phyloP scores from a whole-genome alignment of 2,888 invertebrate genomes.

The Caenorhabditis macrosperma region DNA sequence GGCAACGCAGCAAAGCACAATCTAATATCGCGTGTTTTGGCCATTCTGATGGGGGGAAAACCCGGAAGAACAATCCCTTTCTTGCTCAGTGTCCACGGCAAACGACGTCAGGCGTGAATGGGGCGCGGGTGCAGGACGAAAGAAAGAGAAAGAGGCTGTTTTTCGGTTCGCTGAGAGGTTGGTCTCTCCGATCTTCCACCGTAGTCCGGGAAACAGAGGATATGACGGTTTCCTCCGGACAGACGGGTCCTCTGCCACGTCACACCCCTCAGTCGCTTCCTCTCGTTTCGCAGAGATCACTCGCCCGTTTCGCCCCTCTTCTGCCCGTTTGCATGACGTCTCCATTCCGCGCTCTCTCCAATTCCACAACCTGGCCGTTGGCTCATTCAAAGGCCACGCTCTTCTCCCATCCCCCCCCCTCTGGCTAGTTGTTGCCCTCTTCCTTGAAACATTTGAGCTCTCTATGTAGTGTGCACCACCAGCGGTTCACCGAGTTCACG shows the following conservation, averaged over 20 bases:
- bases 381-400: neutral
- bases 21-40: neutral
- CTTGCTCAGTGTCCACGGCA: neutral
- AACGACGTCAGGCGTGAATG: neutral
- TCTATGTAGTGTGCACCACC: neutral
- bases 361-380: slow-evolving; percentile 5
- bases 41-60: neutral
- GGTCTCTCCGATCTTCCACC: neutral
- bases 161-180: neutral
- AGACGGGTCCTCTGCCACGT: no score
- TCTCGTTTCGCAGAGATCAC: slow-evolving; percentile 4
- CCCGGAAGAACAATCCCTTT: neutral
- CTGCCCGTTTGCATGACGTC: neutral
- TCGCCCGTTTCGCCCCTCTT: neutral
- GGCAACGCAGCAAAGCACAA: neutral
- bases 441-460: slow-evolving; percentile 6
- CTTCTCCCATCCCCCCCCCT: neutral
- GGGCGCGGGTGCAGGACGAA: no score
- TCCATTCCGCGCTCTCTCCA: neutral
- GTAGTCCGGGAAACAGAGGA: no score
- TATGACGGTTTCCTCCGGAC: no score
- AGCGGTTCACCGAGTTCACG: slow-evolving; percentile 5
- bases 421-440: slow-evolving; percentile 1
- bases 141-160: neutral
- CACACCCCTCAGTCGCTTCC: no score